Percentiles rank a stretch among this genome's conserved stretches.
These are phyloP conservation scores for Rhea americana DNA, from an alignment of 2,113 vertebrate genomes.

Conservation along the genomic window DNA sequence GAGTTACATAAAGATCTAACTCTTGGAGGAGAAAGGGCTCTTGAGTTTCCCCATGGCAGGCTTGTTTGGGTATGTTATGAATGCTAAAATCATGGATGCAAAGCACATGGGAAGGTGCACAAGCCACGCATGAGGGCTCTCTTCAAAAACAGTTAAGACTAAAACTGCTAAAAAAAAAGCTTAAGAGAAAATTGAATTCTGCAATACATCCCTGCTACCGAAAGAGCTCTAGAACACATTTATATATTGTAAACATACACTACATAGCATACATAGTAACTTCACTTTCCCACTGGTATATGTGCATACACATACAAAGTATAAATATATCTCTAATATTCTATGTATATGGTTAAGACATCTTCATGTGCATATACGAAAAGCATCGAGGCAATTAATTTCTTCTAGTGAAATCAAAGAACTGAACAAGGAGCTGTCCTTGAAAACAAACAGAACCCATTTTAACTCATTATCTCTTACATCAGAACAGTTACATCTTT, in stretches of 20 bases:
- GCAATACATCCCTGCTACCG: not conserved
- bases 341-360: not conserved
- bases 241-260: not conserved
- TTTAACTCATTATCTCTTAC: not conserved
- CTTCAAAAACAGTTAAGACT: not conserved
- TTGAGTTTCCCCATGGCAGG: not conserved
- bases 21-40: not conserved
- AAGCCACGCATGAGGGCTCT: not conserved
- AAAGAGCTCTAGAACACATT: not conserved
- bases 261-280: not conserved
- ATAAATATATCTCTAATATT: not conserved
- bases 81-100: not conserved
- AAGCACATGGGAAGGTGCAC: not conserved
- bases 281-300: not conserved
- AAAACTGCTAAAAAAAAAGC: not conserved
- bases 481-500: not conserved
- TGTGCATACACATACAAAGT: not conserved
- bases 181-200: not conserved
- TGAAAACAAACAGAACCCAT: not conserved
- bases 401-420: not conserved
- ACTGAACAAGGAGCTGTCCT: not conserved
- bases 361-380: not conserved
- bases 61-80: not conserved
- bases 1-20: not conserved
- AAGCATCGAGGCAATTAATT: conserved; percentile 12